Evolutionary conservation across 2,888 invertebrate genomes (phyloP), one percentile per base, ranked within the genome.

Genomic region (Amphipyra tragopoginis): DNA sequence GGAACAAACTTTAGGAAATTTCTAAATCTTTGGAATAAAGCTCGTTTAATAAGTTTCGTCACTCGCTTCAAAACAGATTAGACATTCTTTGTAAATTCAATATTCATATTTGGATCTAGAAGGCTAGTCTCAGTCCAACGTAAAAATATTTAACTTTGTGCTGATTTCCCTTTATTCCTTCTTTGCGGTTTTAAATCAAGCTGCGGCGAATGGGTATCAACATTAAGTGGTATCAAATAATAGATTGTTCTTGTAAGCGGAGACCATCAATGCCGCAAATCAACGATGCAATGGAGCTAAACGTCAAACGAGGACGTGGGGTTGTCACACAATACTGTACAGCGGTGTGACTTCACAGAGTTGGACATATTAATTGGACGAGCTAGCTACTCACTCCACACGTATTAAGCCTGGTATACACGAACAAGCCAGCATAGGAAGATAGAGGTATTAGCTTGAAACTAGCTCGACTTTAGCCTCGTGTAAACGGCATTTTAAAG

Each of bases 21-120:
- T 60, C 60, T 13, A 70, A 79, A 79, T 72, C 68, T 77, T 65
- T 58, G 40, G 45, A 75, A 77, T 80, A 72, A 65, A 63, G 62
- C 67, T 75, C 58, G 65, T 72, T 74, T 67, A 58, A 60, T 68
- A 76, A 79, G 79, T 72, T 80, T 75, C 65, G 56, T 63, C 73
- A 65, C 53, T 77, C 61, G 57, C 56, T 75, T 71, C 58, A 64
- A 65, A 69, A 77, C 63, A 70, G 70, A 77, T 79, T 72, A 72
- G 64, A 66, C 60, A 79, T 75, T 79, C 69, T 80, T 80, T 75
- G 70, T 65, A 55, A 56, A 62, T 53, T 70, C 48, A 72, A 72
- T 59, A 55, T 54, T 55, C 56, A 52, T 39, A 53, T 51, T 70
- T 55, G 45, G 50, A 44, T 65, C 55, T 54, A 52, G 52, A 45